Percentiles rank a stretch among this genome's conserved stretches.
phyloP scores from a whole-genome alignment of 2,888 invertebrate genomes.

The Lepidocyrtinus sp. region DNA sequence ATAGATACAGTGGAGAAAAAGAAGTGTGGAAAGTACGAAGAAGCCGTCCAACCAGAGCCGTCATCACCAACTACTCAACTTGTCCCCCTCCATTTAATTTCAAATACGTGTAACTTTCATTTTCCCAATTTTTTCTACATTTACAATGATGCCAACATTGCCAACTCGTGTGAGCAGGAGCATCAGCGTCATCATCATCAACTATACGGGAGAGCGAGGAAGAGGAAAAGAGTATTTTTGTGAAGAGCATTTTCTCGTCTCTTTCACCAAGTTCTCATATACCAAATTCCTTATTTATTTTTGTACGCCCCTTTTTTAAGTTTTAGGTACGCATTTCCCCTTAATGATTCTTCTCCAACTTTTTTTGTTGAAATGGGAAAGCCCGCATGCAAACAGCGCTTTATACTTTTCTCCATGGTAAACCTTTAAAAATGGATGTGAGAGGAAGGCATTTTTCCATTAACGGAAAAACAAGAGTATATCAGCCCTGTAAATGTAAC shows the following conservation, averaged over 20 bases:
- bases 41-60: conserved; percentile 31
- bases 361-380: conserved; percentile 38
- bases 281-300: conserved; percentile 26
- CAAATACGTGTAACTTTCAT: conserved; percentile 24
- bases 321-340: conserved; percentile 2
- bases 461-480: neutral
- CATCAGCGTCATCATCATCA: neutral
- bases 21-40: conserved; percentile 7
- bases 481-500: neutral
- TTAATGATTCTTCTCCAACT: conserved; percentile 44
- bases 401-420: neutral
- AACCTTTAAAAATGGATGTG: neutral
- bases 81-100: conserved; percentile 54
- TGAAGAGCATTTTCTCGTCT: conserved; percentile 25
- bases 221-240: neutral
- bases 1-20: too few relatives aligned
- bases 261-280: conserved; percentile 1
- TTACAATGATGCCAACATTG: too few relatives aligned
- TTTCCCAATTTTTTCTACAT: too few relatives aligned
- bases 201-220: neutral
- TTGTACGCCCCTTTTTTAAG: neutral
- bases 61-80: conserved; percentile 43
- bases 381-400: conserved; percentile 38
- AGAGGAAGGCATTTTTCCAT: neutral
- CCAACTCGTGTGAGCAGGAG: neutral